These are phyloP conservation scores for Nylanderia fulva DNA, from an alignment of 1,140 invertebrate genomes.

Conservation along the genomic window DNA sequence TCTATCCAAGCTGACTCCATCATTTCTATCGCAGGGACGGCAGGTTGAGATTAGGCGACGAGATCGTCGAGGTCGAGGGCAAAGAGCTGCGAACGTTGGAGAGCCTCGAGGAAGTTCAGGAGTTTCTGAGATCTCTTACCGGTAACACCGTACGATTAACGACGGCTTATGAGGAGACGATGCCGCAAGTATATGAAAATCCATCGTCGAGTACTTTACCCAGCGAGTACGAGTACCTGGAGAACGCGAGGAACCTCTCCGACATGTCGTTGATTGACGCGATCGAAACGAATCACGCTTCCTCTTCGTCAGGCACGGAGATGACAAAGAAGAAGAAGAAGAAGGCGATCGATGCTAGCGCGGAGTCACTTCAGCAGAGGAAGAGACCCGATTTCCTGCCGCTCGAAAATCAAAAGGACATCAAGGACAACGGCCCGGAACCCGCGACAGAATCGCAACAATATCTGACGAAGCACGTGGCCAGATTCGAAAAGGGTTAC, in stretches of 20 bases:
- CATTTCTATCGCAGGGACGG: constrained; percentile 89
- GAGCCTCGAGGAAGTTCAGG: constrained; percentile 88
- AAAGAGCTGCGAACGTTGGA: constrained; percentile 91
- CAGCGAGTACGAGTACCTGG: constrained; percentile 78
- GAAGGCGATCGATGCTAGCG: not conserved
- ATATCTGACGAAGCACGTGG: constrained; percentile 82
- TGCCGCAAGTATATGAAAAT: constrained; percentile 81
- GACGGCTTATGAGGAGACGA: constrained; percentile 82
- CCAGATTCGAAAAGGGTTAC: constrained; percentile 88
- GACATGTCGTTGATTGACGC: constrained; percentile 76
- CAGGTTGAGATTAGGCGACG: constrained; percentile 92
- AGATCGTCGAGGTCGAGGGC: constrained; percentile 95
- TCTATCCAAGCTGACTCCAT: not conserved
- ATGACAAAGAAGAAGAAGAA: constrained; percentile 28
- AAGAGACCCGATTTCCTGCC: constrained; percentile 82
- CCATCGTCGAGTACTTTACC: constrained; percentile 54
- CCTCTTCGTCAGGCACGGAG: constrained; percentile 4
- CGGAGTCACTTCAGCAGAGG: constrained; percentile 50
- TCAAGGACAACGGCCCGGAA: constrained; percentile 59
- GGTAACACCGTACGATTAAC: constrained; percentile 80
- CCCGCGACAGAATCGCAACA: constrained; percentile 86
- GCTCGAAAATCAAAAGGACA: constrained; percentile 76
- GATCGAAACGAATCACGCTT: constrained; percentile 67
- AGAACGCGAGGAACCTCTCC: constrained; percentile 81
- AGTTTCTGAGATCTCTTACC: constrained; percentile 82